Evolutionary conservation across 2,888 invertebrate species (phyloP).

Genomic region (Bibio marci): DNA sequence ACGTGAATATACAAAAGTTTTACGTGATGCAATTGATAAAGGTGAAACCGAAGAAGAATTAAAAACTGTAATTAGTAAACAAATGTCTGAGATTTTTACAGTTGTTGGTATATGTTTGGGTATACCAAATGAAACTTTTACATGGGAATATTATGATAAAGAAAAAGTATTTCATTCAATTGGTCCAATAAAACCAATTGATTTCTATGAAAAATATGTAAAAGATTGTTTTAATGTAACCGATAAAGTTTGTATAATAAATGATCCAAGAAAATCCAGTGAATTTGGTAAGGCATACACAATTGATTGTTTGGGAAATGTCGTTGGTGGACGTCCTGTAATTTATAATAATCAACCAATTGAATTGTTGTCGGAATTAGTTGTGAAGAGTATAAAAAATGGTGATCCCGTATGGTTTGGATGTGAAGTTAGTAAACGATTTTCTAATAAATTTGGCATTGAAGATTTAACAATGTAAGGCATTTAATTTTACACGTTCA

Average conservation of each 20-base stretch:
- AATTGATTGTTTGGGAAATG: conserved; percentile 75
- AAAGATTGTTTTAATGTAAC: conserved; percentile 64
- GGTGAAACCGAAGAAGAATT: conserved; percentile 39
- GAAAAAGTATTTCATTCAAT: conserved; percentile 52
- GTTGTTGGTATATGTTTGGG: conserved; percentile 71
- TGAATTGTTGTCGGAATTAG: conserved; percentile 54
- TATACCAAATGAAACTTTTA: conserved; percentile 60
- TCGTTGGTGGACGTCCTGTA: conserved; percentile 60
- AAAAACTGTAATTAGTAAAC: conserved; percentile 41
- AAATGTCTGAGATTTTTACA: conserved; percentile 60
- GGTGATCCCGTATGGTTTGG: conserved; percentile 88
- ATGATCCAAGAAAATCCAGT: conserved; percentile 66
- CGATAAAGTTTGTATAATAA: conserved; percentile 76
- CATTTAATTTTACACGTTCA: too few relatives aligned
- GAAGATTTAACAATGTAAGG: conserved; percentile 59
- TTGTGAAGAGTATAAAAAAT: conserved; percentile 56
- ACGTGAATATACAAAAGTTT: conserved; percentile 60
- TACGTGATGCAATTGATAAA: conserved; percentile 41
- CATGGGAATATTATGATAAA: conserved; percentile 76
- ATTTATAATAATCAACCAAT: conserved; percentile 80
- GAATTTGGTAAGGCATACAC: conserved; percentile 68
- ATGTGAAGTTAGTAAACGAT: conserved; percentile 65
- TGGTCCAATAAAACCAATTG: conserved; percentile 57
- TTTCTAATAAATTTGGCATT: conserved; percentile 59
- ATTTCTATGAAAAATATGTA: conserved; percentile 66